Evolutionary conservation across 2,888 invertebrate genomes (phyloP).

Genomic region (Eristalinus aeneus): DNA sequence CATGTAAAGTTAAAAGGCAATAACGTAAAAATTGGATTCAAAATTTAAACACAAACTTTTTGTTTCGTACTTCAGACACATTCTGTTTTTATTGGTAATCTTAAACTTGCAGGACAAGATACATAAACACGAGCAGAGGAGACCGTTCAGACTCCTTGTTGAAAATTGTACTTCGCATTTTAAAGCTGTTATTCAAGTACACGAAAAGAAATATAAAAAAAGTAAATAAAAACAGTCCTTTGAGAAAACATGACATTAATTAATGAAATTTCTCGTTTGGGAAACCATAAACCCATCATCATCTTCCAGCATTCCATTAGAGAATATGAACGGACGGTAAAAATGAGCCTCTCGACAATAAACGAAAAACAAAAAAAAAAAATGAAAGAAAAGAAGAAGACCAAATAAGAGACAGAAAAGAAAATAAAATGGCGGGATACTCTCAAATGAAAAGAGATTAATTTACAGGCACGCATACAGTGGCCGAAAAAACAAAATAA

Average conservation of each 20-base stretch:
- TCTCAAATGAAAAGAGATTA: slow-evolving; percentile 35
- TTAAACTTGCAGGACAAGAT: neutral
- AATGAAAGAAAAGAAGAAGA: neutral
- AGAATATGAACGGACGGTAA: slow-evolving; percentile 26
- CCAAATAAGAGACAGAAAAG: neutral
- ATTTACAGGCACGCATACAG: slow-evolving; percentile 35
- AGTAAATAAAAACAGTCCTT: slow-evolving; percentile 6
- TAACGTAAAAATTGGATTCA: neutral
- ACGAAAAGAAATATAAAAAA: neutral
- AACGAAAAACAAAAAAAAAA: neutral
- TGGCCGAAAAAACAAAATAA: neutral
- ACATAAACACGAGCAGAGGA: neutral
- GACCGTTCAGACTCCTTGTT: neutral
- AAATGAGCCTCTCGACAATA: slow-evolving; percentile 1
- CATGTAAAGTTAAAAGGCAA: neutral
- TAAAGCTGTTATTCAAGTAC: neutral
- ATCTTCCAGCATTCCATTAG: slow-evolving; percentile 34
- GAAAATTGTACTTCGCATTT: neutral
- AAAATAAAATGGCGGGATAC: slow-evolving; percentile 21
- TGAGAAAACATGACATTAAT: slow-evolving; percentile 48
- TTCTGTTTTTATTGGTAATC: slow-evolving; percentile 5
- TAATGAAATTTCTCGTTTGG: slow-evolving; percentile 45
- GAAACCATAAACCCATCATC: slow-evolving; percentile 61
- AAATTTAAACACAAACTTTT: neutral
- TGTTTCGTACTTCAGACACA: neutral